phyloP scores from a whole-genome alignment of 2,113 vertebrate genomes.

The Toxotes chatareus region DNA sequence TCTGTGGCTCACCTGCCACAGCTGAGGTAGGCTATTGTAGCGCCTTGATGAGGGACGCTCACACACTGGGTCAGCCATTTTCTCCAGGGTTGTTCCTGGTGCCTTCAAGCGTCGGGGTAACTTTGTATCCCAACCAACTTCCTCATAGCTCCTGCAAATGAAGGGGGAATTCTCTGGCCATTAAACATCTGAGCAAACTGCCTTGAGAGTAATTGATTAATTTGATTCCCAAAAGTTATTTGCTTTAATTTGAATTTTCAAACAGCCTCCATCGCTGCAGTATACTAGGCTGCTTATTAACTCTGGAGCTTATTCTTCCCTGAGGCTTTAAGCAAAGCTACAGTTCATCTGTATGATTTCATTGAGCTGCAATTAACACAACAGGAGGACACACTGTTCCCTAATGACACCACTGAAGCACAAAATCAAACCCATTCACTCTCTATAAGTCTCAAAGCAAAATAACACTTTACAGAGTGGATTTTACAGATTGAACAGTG shows the following conservation, averaged over 20 bases:
- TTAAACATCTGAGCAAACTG: neutral
- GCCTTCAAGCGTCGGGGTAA: constrained; percentile 72
- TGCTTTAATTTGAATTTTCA: constrained; percentile 37
- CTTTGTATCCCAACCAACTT: constrained; percentile 78
- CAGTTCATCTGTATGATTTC: constrained; percentile 49
- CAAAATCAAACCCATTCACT: constrained; percentile 35
- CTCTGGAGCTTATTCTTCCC: constrained; percentile 33
- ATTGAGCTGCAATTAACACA: constrained; percentile 57
- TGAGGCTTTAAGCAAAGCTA: constrained; percentile 24
- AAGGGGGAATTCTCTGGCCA: neutral
- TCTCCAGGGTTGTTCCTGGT: constrained; percentile 72
- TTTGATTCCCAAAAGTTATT: constrained; percentile 40
- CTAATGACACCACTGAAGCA: constrained; percentile 41
- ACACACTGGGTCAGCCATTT: constrained; percentile 74
- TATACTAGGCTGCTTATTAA: constrained; percentile 44
- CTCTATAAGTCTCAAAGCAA: constrained; percentile 22
- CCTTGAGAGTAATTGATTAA: constrained; percentile 35
- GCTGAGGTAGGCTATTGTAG: constrained; percentile 73
- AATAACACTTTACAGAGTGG: neutral
- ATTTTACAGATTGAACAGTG: neutral
- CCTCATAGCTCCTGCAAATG: constrained; percentile 79
- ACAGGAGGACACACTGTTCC: constrained; percentile 28
- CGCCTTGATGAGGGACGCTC: constrained; percentile 70
- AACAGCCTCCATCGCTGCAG: constrained; percentile 14
- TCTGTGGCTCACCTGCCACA: constrained; percentile 80